Base-by-base conservation (phyloP, 2,113 vertebrate species). In the Syngnathus typhle region DNA sequence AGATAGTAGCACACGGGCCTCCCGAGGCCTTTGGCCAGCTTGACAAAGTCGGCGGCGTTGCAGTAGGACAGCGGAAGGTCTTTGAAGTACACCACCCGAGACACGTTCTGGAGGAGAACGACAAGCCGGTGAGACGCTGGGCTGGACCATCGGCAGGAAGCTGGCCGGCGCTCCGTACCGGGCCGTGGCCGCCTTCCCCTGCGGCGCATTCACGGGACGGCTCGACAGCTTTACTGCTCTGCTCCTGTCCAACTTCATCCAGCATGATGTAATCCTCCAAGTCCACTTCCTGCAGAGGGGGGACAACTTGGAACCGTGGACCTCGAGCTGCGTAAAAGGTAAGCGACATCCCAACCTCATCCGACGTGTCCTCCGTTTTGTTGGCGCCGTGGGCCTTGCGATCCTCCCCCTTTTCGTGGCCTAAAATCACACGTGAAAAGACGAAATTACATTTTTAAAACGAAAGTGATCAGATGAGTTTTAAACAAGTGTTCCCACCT, bases 201-300 rank as follows among this genome's bases (percentile, higher is more conserved):
- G 21, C 16, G 23, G n/a, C 12, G 5, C 16, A 21, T 1, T 27
- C 27, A 27, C 27, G 27, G 27, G 27, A 27, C 27, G 27, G 27
- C 27, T 32, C 27, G 27, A 32, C 27, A 32, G 3, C 27, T 32
- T 32, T 32, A 32, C 27, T 32, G 27, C 27, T 32, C 27, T 32
- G 12, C 21, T 39, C 64, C 27, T 7, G 18, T 1, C 54, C 66
- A 52, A 88, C 59, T n/a, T 91, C 83, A 36, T 91, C 89, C 69
- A 87, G 75, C 39, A 80, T 88, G 73, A 89, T 85, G 64, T 76
- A 85, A 71, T 83, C 77, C 60, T 89, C 85, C 62, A 87, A 68
- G 44, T 81, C 71, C 0, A 75, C 60, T 1, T 84, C 75, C 38
- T 82, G 70, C 79, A 16, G 18, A 15, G 15, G 6, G 46, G 27